phyloP scores from a whole-genome alignment of 2,113 vertebrate genomes.

The Pelmatolapia mariae region DNA sequence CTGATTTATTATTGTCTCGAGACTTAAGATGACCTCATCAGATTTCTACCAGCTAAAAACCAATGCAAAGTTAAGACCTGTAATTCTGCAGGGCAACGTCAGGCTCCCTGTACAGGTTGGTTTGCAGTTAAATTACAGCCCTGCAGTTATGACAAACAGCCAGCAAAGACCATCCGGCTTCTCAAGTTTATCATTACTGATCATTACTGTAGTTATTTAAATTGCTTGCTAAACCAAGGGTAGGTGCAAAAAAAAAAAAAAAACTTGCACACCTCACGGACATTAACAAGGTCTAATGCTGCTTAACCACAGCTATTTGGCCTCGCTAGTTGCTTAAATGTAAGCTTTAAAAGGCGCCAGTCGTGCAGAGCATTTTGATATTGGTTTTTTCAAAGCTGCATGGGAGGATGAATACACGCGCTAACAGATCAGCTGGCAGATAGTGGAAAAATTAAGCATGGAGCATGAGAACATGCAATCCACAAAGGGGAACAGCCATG shows the following conservation, averaged over 20 bases:
- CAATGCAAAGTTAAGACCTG: not conserved
- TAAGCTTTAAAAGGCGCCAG: not conserved
- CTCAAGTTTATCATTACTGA: not conserved
- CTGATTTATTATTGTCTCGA: not conserved
- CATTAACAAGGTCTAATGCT: not conserved
- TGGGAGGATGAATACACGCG: not conserved
- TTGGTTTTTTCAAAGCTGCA: not conserved
- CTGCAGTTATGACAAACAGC: not conserved
- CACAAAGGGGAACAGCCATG: slow-evolving; percentile 1
- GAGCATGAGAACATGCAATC: not conserved
- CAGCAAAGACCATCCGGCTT: not conserved
- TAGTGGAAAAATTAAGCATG: no score
- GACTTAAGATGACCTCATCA: not conserved
- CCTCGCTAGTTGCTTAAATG: not conserved
- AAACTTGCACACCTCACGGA: not conserved
- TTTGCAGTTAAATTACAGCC: not conserved
- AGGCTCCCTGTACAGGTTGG: not conserved
- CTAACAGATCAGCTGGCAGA: not conserved
- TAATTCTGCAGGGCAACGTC: not conserved
- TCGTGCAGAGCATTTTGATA: not conserved
- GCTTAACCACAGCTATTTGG: not conserved
- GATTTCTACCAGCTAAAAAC: not conserved
- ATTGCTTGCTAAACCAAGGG: not conserved
- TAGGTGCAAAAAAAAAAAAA: not conserved
- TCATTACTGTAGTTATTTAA: not conserved